Percentiles rank a stretch among this genome's conserved stretches.
Conservation (phyloP, 2,888 invertebrate species). For the Drosophila kanekoi region DNA sequence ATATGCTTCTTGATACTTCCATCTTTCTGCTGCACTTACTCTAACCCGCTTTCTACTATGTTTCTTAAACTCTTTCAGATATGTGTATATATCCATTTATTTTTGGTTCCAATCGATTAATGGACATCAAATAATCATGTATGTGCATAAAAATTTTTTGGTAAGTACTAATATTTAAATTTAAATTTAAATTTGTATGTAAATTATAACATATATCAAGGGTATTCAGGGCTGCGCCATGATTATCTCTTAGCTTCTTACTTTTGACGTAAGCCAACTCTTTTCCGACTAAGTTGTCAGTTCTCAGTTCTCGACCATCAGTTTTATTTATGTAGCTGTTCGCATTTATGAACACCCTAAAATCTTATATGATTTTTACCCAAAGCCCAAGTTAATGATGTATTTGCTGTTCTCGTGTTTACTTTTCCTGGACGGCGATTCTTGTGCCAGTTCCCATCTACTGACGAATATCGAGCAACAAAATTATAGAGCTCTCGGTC, state of each 20-base stretch:
- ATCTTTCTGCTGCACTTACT: too few species aligned
- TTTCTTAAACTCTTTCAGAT: too few species aligned
- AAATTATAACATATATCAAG: too few species aligned
- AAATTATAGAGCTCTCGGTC: conserved; percentile 51
- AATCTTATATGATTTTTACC: conserved; percentile 11
- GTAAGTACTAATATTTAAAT: too few species aligned
- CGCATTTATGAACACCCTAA: conserved; percentile 31
- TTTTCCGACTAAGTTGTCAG: neutral
- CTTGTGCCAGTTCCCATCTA: conserved; percentile 50
- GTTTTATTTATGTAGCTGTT: conserved; percentile 11
- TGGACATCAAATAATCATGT: neutral
- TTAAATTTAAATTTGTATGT: too few species aligned
- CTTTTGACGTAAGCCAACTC: neutral
- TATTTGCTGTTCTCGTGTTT: conserved; percentile 36
- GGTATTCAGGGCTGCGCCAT: too few species aligned
- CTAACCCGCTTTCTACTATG: too few species aligned
- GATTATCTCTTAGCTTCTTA: too few species aligned
- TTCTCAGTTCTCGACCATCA: neutral
- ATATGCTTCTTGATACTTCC: too few species aligned
- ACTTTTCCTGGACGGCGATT: conserved; percentile 16
- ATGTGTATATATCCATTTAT: too few species aligned
- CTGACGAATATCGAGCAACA: conserved; percentile 53
- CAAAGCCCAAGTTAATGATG: conserved; percentile 23
- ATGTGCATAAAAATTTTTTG: too few species aligned
- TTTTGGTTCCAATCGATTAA: too few species aligned